These are phyloP conservation scores for Karalla daura DNA, from an alignment of 2,797 vertebrate genomes.

Conservation along the genomic window DNA sequence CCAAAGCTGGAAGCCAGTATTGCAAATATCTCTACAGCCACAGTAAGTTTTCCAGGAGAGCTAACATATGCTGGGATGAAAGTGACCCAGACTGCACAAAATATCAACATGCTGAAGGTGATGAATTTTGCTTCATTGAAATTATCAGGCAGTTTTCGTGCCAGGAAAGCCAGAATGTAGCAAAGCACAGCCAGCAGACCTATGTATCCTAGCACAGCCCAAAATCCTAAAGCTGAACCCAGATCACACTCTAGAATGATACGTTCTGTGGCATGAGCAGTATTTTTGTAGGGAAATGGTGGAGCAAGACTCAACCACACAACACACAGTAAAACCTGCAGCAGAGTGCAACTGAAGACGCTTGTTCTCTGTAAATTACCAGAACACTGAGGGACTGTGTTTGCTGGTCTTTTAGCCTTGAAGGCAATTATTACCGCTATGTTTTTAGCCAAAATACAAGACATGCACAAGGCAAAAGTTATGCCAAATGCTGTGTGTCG, in stretches of 20 bases:
- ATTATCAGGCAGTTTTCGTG: conserved; percentile 82
- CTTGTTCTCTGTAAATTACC: conserved; percentile 72
- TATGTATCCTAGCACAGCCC: conserved; percentile 78
- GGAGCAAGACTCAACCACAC: conserved; percentile 76
- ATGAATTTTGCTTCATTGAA: conserved; percentile 85
- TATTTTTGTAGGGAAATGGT: conserved; percentile 76
- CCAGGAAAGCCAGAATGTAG: conserved; percentile 79
- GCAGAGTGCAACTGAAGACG: conserved; percentile 73
- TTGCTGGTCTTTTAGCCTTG: conserved; percentile 67
- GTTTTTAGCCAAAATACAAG: conserved; percentile 82
- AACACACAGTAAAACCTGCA: conserved; percentile 78
- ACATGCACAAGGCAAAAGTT: conserved; percentile 80
- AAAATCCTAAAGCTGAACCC: conserved; percentile 80
- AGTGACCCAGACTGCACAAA: conserved; percentile 81
- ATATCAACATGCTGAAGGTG: conserved; percentile 84
- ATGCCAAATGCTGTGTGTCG: conserved; percentile 77
- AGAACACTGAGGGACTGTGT: conserved; percentile 72
- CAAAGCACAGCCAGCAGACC: conserved; percentile 76
- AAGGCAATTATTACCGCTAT: conserved; percentile 81
- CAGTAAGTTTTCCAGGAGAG: conserved; percentile 83
- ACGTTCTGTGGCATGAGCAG: conserved; percentile 58
- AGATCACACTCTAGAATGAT: conserved; percentile 81
- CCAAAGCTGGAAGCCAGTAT: conserved; percentile 82
- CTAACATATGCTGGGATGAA: conserved; percentile 84
- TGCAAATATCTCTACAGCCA: conserved; percentile 85